Evolutionary conservation across 2,113 vertebrate species (phyloP), one percentile per base, ranked within the genome.

Genomic region (Parotia lawesii): DNA sequence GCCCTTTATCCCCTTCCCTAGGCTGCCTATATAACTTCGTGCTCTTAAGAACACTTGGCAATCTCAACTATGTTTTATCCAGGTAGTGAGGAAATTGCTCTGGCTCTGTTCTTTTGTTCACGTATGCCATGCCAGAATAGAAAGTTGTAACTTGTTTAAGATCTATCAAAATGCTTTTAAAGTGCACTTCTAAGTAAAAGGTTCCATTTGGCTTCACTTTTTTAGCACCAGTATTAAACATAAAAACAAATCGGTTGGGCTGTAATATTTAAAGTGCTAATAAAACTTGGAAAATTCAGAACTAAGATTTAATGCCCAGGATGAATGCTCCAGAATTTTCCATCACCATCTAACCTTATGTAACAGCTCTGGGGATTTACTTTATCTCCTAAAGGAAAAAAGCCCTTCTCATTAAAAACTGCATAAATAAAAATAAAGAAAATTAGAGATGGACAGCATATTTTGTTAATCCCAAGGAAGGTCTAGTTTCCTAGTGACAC

Each of bases 101-200:
- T 71, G 35, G 5, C 15, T 85, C 58, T 67, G 10, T 78, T 76
- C 51, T 93, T 90, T 85, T 69, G 56, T 65, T 96, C 85, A 66
- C 1, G 2, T 1, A 1, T 77, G 44, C 18, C n/a, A 22, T 22
- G 40, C 51, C 48, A 88, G 79, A 81, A 64, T 27, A 65, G 67
- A 66, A 93, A 80, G 51, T 33, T 86, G 76, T 77, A 95, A 77
- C n/a, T 73, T 72, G 15, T 83, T 92, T 58, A 83, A 95, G 51
- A 60, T 70, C 54, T 66, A 25, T 83, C 67, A 87, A 93, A 95
- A 85, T 53, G 47, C 56, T 90, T 95, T 95, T 60, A 64, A 94
- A 85, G 14, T 20, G 9, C 64, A 18, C 38, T 83, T 90, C 35
- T 47, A 93, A 80, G 44, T 60, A 62, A 85, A 93, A 91, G 29